A percentile compares a stretch with the other conserved stretches of the same genome.
These are phyloP conservation scores for Linnaemya tessellans DNA, from an alignment of 2,888 invertebrate species.

Conservation along the genomic window DNA sequence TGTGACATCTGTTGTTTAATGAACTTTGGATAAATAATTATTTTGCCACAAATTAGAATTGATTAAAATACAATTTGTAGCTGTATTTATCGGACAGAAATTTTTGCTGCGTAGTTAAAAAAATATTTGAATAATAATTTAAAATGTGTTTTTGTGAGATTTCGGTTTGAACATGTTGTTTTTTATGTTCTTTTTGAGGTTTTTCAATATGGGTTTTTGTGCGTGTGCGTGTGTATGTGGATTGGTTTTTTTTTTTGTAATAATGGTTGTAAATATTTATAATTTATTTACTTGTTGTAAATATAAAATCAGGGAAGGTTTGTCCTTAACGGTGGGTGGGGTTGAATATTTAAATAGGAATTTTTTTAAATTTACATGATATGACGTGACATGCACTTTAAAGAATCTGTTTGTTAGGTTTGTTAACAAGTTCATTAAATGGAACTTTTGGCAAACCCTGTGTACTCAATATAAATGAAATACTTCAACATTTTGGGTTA, in stretches of 20 bases:
- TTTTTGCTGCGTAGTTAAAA: conserved; percentile 30
- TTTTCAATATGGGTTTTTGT: conserved; percentile 19
- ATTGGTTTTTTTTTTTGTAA: conserved; percentile 19
- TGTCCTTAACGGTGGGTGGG: background rate
- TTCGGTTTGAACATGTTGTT: conserved; percentile 56
- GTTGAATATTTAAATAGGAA: conserved; percentile 6
- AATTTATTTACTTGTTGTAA: conserved; percentile 45
- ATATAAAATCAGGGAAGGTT: conserved; percentile 14
- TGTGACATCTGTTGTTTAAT: conserved; percentile 70
- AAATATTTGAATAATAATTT: conserved; percentile 42
- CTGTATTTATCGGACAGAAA: background rate
- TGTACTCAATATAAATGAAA: too few relatives aligned
- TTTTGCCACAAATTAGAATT: conserved; percentile 72
- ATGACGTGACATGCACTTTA: too few relatives aligned
- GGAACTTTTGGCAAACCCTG: too few relatives aligned
- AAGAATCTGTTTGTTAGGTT: too few relatives aligned
- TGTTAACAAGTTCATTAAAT: too few relatives aligned
- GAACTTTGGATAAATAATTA: conserved; percentile 71
- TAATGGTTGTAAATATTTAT: conserved; percentile 34
- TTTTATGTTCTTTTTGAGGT: conserved; percentile 53
- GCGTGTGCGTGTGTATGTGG: background rate
- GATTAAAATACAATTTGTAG: conserved; percentile 65
- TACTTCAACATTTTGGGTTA: too few relatives aligned
- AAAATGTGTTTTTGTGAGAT: conserved; percentile 42
- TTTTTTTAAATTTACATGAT: background rate